Evolutionary conservation across 2,888 invertebrate genomes (phyloP).

Genomic region (Loripinus fragilis): DNA sequence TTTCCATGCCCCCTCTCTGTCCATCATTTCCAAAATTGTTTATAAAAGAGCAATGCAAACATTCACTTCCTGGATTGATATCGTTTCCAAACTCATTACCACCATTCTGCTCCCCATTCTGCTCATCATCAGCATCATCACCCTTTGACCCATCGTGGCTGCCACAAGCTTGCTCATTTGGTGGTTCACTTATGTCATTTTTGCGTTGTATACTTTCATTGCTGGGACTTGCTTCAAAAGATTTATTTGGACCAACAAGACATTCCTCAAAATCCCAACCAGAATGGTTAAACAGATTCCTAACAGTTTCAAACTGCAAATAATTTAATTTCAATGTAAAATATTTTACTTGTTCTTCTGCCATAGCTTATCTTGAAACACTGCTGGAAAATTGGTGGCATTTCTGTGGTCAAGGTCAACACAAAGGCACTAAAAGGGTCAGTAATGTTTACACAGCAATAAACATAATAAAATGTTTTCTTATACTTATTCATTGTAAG

Average conservation of each 20-base stretch:
- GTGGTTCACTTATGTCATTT: not conserved
- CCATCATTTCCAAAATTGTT: not conserved
- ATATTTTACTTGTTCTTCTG: not conserved
- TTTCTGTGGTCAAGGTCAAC: too few species aligned
- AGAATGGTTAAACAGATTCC: not conserved
- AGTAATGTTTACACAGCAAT: too few species aligned
- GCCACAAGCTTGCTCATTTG: not conserved
- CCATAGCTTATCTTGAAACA: too few species aligned
- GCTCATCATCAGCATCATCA: not conserved
- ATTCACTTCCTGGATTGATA: not conserved
- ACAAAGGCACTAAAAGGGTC: too few species aligned
- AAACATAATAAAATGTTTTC: too few species aligned
- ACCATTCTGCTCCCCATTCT: not conserved
- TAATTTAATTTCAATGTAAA: not conserved
- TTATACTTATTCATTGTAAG: too few species aligned
- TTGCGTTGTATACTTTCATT: not conserved
- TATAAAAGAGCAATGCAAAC: not conserved
- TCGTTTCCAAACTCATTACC: not conserved
- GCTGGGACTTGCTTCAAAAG: too few species aligned
- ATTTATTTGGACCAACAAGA: not conserved
- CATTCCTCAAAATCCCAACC: not conserved
- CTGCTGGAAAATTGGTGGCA: too few species aligned
- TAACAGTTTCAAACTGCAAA: not conserved
- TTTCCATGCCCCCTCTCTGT: not conserved
- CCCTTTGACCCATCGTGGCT: not conserved